phyloP scores from a whole-genome alignment of 2,113 vertebrate genomes.

The Corythornis cristatus region DNA sequence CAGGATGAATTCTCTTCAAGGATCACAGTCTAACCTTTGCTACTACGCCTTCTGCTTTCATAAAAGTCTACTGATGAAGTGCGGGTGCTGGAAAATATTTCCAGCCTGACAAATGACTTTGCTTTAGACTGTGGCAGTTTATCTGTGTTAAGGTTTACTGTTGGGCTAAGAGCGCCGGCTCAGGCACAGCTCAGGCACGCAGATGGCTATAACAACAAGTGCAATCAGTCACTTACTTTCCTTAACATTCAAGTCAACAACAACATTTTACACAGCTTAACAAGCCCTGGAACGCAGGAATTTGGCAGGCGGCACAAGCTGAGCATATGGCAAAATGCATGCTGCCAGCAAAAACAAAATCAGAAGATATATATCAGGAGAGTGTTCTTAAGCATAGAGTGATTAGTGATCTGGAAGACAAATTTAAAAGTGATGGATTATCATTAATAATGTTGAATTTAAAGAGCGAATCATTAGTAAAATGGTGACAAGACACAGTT shows the following conservation, averaged over 20 bases:
- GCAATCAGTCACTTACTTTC: constrained; percentile 65
- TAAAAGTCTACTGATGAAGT: constrained; percentile 22
- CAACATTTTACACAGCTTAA: constrained; percentile 68
- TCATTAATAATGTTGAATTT: constrained; percentile 46
- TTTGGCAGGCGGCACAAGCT: constrained; percentile 57
- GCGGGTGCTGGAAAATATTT: constrained; percentile 16
- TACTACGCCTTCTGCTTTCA: neutral
- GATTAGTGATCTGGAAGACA: constrained; percentile 12
- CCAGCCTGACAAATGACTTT: neutral
- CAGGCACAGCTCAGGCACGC: neutral
- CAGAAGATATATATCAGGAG: constrained; percentile 47
- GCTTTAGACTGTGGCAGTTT: neutral
- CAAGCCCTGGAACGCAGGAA: constrained; percentile 61
- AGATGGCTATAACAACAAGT: constrained; percentile 65
- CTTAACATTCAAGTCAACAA: constrained; percentile 68
- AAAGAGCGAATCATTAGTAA: constrained; percentile 14
- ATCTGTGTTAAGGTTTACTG: neutral
- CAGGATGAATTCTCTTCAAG: neutral
- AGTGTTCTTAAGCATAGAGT: neutral
- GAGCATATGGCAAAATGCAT: constrained; percentile 68
- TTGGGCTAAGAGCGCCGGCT: neutral
- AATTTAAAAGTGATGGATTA: constrained; percentile 6
- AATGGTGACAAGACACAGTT: constrained; percentile 19
- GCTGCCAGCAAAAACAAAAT: constrained; percentile 72
- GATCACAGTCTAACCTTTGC: neutral